Percentiles rank a stretch among this genome's conserved stretches.
Conservation (phyloP, 2,888 invertebrate genomes). For the Chymomyza procnemis region DNA sequence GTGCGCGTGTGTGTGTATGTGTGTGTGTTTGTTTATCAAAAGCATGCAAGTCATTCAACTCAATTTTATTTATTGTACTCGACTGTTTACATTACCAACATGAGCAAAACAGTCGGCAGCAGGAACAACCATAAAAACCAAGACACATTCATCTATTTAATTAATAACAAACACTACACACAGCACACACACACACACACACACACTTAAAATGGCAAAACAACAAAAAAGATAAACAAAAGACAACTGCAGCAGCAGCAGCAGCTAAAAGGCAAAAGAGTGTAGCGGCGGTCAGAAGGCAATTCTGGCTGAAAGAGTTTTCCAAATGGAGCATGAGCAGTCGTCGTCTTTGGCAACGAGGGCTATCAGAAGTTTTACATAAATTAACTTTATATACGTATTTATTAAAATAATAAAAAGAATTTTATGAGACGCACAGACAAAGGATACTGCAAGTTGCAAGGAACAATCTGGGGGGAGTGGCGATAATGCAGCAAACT, state of each 20-base stretch:
- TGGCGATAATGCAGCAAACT: background rate
- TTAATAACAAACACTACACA: conserved; percentile 56
- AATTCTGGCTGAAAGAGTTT: background rate
- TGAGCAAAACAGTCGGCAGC: conserved; percentile 16
- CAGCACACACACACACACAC: conserved; percentile 2
- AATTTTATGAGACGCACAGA: conserved; percentile 36
- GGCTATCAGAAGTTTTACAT: conserved; percentile 30
- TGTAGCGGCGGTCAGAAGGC: background rate
- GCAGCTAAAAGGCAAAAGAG: background rate
- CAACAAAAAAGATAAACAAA: conserved; percentile 9
- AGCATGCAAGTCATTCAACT: conserved; percentile 62
- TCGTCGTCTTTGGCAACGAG: background rate
- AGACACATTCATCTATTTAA: conserved; percentile 59
- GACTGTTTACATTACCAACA: conserved; percentile 23
- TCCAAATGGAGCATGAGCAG: background rate
- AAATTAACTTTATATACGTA: conserved; percentile 41
- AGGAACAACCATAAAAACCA: conserved; percentile 26
- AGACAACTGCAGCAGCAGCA: background rate
- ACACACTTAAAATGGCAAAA: background rate
- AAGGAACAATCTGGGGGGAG: background rate
- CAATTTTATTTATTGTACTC: conserved; percentile 57
- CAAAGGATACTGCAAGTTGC: background rate
- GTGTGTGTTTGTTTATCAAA: conserved; percentile 44
- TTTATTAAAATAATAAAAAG: conserved; percentile 44
- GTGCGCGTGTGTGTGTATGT: background rate